Conservation (phyloP, 2,113 vertebrate species). For the Ammodytes dubius region DNA sequence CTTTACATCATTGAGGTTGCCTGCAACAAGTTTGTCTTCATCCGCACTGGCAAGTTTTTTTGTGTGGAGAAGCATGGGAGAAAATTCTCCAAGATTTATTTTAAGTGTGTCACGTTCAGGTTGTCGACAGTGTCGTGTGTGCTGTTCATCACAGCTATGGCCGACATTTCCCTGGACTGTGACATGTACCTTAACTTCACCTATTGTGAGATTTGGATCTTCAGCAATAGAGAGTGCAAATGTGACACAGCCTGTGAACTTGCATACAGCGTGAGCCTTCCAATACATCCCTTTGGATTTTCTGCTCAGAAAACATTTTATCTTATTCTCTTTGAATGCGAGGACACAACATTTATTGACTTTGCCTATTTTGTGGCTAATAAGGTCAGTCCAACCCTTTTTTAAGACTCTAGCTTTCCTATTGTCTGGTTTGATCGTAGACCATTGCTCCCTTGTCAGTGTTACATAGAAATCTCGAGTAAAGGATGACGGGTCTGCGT, state of each 20-base stretch:
- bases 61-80: slow-evolving; percentile 2
- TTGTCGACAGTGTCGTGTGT: neutral
- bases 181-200: neutral
- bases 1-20: neutral
- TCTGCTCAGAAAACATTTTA: neutral
- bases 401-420: neutral
- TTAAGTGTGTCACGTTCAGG: neutral
- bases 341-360: neutral
- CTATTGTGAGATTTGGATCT: neutral
- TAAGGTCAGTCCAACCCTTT: slow-evolving; percentile 1
- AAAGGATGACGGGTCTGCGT: neutral
- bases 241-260: neutral
- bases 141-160: neutral
- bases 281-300: neutral
- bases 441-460: neutral
- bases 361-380: neutral
- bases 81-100: neutral
- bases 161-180: neutral
- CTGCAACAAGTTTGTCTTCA: neutral
- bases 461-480: neutral
- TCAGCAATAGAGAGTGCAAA: neutral
- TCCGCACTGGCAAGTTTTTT: neutral
- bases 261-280: slow-evolving; percentile 4
- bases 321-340: neutral
- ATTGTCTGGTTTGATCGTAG: neutral